Evolutionary conservation across 2,113 vertebrate genomes (phyloP).

Genomic region (Leucopternis melanops): DNA sequence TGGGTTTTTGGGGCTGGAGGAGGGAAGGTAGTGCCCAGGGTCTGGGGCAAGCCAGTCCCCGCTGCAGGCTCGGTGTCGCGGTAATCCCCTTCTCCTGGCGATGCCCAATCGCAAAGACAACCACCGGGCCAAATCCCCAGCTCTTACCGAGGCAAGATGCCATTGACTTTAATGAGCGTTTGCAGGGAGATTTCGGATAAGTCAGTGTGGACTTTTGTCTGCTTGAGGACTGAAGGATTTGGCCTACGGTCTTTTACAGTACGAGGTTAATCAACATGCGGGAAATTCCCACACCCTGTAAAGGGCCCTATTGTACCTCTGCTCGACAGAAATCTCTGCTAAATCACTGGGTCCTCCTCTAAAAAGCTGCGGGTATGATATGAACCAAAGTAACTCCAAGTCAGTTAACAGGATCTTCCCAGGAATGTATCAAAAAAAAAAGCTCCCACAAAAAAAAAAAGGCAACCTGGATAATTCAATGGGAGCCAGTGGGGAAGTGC

Average conservation of each 20-base stretch:
- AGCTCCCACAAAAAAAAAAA: background rate
- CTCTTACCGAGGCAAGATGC: background rate
- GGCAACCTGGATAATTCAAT: background rate
- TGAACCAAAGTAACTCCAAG: background rate
- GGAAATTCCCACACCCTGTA: slow-evolving; percentile 37
- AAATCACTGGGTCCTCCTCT: background rate
- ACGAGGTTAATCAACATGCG: slow-evolving; percentile 39
- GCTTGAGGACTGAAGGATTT: slow-evolving; percentile 4
- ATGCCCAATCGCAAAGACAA: background rate
- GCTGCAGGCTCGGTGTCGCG: background rate
- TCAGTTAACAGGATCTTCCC: slow-evolving; percentile 21
- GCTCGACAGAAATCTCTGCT: background rate
- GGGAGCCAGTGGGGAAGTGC: background rate
- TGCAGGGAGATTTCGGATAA: background rate
- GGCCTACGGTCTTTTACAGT: slow-evolving; percentile 29
- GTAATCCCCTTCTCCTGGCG: background rate
- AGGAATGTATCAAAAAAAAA: background rate
- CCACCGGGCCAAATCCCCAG: background rate
- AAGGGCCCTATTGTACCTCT: slow-evolving; percentile 32
- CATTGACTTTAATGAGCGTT: slow-evolving; percentile 39
- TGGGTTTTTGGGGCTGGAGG: background rate
- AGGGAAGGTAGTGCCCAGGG: background rate
- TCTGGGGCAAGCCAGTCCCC: background rate
- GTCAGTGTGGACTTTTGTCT: slow-evolving; percentile 49
- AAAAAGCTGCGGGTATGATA: background rate